These are phyloP conservation scores for Cygnus atratus DNA, from an alignment of 2,113 vertebrate genomes.

Conservation along the genomic window DNA sequence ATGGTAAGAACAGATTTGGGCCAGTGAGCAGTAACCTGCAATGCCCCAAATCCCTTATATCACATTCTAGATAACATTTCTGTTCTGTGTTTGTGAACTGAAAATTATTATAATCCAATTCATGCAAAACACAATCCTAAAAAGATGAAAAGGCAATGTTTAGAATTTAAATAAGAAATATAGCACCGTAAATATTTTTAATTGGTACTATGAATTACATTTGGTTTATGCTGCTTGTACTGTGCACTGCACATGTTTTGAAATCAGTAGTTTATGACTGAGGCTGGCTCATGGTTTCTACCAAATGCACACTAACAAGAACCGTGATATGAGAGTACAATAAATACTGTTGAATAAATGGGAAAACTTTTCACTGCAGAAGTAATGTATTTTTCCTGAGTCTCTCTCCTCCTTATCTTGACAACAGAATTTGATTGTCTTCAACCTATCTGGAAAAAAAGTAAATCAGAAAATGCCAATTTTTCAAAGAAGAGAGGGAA, in stretches of 20 bases:
- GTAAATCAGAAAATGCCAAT: background rate
- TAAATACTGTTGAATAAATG: conserved; percentile 29
- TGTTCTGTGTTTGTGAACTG: background rate
- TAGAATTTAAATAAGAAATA: background rate
- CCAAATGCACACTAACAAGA: conserved; percentile 38
- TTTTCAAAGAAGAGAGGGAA: background rate
- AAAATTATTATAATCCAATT: background rate
- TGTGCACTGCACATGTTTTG: background rate
- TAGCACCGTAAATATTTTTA: conserved; percentile 35
- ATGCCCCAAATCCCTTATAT: background rate
- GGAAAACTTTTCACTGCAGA: background rate
- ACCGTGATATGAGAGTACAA: background rate
- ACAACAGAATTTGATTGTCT: conserved; percentile 21
- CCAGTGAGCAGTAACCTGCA: background rate
- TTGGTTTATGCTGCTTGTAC: background rate
- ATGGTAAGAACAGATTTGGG: background rate
- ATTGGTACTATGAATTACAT: conserved; percentile 4
- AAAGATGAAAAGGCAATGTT: background rate
- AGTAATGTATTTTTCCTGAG: conserved; percentile 8
- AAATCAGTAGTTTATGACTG: conserved; percentile 8
- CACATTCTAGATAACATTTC: background rate
- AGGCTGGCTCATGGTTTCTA: background rate
- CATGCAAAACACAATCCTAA: background rate
- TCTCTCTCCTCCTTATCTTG: background rate
- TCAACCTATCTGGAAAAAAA: background rate